Evolutionary conservation across 2,888 invertebrate species (phyloP).

Genomic region (Linnaemya vulpina): DNA sequence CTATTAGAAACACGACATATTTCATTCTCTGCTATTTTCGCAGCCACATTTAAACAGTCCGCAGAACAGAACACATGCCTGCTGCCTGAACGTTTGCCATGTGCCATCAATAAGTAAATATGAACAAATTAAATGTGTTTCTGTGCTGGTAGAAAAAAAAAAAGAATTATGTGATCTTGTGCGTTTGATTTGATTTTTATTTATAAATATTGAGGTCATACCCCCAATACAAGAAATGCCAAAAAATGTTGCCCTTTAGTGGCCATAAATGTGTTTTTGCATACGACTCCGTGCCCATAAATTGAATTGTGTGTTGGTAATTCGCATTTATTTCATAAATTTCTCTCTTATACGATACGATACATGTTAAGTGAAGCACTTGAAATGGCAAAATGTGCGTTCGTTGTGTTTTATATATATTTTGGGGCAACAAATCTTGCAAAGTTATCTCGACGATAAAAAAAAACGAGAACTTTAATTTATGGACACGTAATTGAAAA

Average conservation of each 20-base stretch:
- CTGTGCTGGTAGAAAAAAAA: background rate
- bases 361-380: background rate
- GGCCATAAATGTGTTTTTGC: slow-evolving; percentile 18
- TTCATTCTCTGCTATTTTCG: background rate
- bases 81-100: background rate
- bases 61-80: background rate
- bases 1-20: background rate
- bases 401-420: background rate
- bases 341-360: slow-evolving; percentile 2
- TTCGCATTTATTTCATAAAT: slow-evolving; percentile 3
- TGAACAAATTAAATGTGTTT: background rate
- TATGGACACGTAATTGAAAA: background rate
- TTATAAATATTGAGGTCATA: slow-evolving; percentile 62
- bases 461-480: slow-evolving; percentile 3
- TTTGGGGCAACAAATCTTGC: background rate
- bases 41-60: background rate
- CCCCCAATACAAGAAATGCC: slow-evolving; percentile 40
- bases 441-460: slow-evolving; percentile 13
- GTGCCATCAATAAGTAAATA: slow-evolving; percentile 12
- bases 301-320: background rate
- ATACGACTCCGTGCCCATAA: slow-evolving; percentile 5
- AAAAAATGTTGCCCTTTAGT: slow-evolving; percentile 46
- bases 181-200: slow-evolving; percentile 52
- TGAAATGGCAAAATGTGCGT: background rate
- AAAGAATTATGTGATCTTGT: slow-evolving; percentile 9